Conservation (phyloP, 1,140 invertebrate genomes). For the Aculops lycopersici region DNA sequence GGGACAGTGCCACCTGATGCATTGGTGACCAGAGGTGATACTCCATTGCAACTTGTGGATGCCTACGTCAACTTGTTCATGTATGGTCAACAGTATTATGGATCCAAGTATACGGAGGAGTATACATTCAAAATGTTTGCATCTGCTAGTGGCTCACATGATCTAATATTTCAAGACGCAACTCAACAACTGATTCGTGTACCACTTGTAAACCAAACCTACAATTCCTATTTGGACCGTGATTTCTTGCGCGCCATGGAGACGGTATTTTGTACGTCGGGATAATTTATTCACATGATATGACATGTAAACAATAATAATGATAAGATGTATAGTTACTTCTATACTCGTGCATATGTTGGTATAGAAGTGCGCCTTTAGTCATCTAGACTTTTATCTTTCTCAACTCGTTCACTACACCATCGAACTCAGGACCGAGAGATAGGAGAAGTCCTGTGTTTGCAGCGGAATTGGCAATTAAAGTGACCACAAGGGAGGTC, state of each 20-base stretch:
- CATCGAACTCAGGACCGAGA: constrained; percentile 7
- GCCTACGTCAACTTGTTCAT: constrained; percentile 54
- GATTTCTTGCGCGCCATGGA: constrained; percentile 38
- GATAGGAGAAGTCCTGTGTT: constrained; percentile 7
- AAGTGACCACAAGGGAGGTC: constrained; percentile 3
- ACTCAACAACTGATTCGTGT: constrained; percentile 39
- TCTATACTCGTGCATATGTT: no score
- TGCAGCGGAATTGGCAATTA: constrained; percentile 4
- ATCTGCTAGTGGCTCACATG: constrained; percentile 31
- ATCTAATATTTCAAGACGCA: constrained; percentile 69
- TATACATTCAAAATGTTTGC: constrained; percentile 59
- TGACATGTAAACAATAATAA: no score
- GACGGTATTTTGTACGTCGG: constrained; percentile 37
- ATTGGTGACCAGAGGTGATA: constrained; percentile 49
- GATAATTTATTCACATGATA: no score
- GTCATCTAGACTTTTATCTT: background rate
- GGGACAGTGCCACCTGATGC: constrained; percentile 68
- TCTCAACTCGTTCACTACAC: constrained; percentile 2
- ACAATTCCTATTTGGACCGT: constrained; percentile 30
- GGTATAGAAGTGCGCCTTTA: no score
- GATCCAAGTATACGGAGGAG: constrained; percentile 42
- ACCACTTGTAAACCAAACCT: constrained; percentile 25
- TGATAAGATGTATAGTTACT: no score
- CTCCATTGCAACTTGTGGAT: constrained; percentile 35
- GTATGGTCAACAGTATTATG: constrained; percentile 64